These are phyloP conservation scores for Mus minutoides DNA, from an alignment of 2,797 vertebrate species.

Conservation along the genomic window DNA sequence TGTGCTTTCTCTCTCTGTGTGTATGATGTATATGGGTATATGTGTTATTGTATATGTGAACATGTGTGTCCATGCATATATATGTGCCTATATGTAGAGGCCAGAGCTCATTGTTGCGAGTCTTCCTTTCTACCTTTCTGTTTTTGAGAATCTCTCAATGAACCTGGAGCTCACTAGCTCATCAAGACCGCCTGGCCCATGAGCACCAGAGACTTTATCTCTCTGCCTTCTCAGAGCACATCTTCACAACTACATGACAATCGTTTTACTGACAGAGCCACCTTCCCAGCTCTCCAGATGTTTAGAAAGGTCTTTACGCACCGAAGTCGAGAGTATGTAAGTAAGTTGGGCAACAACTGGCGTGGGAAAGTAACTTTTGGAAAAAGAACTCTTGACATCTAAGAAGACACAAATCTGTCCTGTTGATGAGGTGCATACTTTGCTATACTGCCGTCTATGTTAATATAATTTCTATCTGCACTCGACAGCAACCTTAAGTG, in stretches of 20 bases:
- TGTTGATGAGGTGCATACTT: background rate
- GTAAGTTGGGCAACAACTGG: background rate
- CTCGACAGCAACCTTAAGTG: background rate
- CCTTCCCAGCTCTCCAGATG: too few relatives aligned
- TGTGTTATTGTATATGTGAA: background rate
- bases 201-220: background rate
- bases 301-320: background rate
- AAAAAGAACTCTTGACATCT: constrained; percentile 19
- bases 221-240: background rate
- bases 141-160: background rate
- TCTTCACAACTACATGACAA: fast-evolving
- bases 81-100: background rate
- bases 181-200: background rate
- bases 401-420: background rate
- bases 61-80: background rate
- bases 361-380: background rate
- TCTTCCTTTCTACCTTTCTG: background rate
- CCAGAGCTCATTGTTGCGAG: background rate
- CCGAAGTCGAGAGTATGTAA: fast-evolving
- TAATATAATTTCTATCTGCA: constrained; percentile 60
- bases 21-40: background rate
- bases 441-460: background rate
- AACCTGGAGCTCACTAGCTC: background rate
- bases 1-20: background rate
- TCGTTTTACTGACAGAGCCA: background rate